Base-by-base conservation (phyloP, 2,888 invertebrate species). In the Heliconius sara region DNA sequence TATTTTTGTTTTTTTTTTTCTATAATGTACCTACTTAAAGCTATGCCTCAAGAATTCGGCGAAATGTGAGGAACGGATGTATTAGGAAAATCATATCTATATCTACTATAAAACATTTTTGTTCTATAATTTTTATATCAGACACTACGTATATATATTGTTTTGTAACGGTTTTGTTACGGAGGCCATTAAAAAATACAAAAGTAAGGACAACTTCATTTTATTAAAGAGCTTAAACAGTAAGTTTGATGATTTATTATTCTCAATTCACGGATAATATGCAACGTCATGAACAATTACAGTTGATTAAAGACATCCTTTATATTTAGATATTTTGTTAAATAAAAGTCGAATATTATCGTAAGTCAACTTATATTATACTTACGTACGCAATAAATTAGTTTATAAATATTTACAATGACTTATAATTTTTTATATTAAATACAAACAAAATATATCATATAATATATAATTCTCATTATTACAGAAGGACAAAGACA, bases 361-460 rank as follows among this genome's bases (percentile, higher is more conserved):
- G 57, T 72, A 77, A 63, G 39, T 67, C 67, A 73, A 66, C 47
- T 79, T 47, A 74, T 43, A 66, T 76, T 76, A 76, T 43, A 76
- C 67, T 71, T 76, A 78, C 77, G 81, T 80, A 82, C 83, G 85
- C 86, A 91, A 91, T 91, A 91, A 91, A 89, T 91, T 91, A 91
- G 85, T 87, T 86, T 85, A 86, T 87, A 86, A 84, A 81, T 86
- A 89, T 86, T 86, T 85, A 86, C 84, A 86, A 65, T 75, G 79
- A 83, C 83, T 86, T 88, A 87, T 86, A 86, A 43, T 63, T 10
- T 74, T 30, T 77, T 52, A 66, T 72, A 5, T 57, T 57, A 72
- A 34, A 52, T 57, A 57, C 34, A 60, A 60, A 73, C 16, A 73
- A 57, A 60, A 73, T 34, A 60, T 60, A 60, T 73, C 19, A 52